These are phyloP conservation scores for Anastrepha obliqua DNA, from an alignment of 1,140 invertebrate species.

Conservation along the genomic window DNA sequence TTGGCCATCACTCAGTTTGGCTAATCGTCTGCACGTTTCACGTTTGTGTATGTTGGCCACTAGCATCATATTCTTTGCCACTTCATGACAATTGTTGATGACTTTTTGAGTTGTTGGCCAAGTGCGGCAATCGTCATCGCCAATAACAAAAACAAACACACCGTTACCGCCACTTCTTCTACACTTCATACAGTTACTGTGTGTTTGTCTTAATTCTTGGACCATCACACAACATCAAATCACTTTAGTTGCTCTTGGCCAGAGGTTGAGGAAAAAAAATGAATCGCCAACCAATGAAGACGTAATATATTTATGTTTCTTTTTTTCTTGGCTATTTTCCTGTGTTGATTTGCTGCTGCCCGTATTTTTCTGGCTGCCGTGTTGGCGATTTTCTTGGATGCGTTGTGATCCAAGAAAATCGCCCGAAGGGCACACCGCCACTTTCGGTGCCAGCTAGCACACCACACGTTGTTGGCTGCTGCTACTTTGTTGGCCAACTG, in stretches of 20 bases:
- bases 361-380: constrained; percentile 55
- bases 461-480: constrained; percentile 60
- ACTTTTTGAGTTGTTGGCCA: constrained; percentile 54
- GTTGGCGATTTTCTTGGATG: constrained; percentile 72
- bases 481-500: constrained; percentile 74
- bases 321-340: constrained; percentile 36
- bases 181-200: background rate
- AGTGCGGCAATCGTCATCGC: constrained; percentile 41
- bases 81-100: constrained; percentile 49
- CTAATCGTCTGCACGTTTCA: constrained; percentile 31
- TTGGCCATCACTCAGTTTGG: constrained; percentile 29
- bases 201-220: constrained; percentile 58
- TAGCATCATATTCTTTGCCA: constrained; percentile 53
- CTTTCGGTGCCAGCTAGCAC: constrained; percentile 69
- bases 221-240: constrained; percentile 62
- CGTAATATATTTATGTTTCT: constrained; percentile 50
- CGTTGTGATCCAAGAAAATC: constrained; percentile 61
- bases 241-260: constrained; percentile 55
- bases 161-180: background rate
- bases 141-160: background rate
- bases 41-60: background rate
- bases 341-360: constrained; percentile 51
- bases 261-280: background rate
- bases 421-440: constrained; percentile 57
- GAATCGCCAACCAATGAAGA: constrained; percentile 28